Conservation (phyloP, 2,113 vertebrate species). For the Hemiprocne comata region DNA sequence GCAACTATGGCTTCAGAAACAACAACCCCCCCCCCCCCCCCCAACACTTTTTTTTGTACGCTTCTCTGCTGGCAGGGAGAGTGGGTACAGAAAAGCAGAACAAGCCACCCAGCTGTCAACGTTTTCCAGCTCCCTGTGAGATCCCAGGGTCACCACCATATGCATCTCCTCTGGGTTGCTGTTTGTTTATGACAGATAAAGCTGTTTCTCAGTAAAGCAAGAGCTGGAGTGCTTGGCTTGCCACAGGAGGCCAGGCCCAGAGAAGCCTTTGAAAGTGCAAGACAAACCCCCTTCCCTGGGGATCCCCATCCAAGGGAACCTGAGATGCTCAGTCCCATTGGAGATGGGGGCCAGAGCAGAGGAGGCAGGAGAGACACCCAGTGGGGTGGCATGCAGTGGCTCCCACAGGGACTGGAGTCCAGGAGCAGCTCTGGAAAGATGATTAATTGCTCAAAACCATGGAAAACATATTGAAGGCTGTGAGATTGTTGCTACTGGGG, state of each 20-base stretch:
- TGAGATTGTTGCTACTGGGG: background rate
- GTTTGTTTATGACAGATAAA: background rate
- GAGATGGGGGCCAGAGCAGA: background rate
- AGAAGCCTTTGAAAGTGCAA: background rate
- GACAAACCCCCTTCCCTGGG: background rate
- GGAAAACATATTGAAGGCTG: background rate
- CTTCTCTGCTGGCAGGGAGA: background rate
- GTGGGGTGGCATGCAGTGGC: accelerated
- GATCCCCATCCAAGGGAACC: background rate
- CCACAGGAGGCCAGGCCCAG: background rate
- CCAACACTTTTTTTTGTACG: background rate
- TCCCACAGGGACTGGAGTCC: background rate
- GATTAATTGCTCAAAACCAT: background rate
- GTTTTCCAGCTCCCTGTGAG: background rate
- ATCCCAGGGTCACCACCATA: background rate
- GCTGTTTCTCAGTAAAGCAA: background rate
- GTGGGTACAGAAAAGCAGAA: background rate
- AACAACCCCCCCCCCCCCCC: background rate
- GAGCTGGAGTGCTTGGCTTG: background rate
- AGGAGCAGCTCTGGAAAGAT: background rate
- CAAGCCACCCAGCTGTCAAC: background rate
- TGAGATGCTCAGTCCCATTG: background rate
- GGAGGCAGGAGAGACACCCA: background rate
- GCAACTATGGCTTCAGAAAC: background rate
- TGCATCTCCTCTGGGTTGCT: background rate